phyloP scores from a whole-genome alignment of 2,888 invertebrate species.

The Ophion costatus region DNA sequence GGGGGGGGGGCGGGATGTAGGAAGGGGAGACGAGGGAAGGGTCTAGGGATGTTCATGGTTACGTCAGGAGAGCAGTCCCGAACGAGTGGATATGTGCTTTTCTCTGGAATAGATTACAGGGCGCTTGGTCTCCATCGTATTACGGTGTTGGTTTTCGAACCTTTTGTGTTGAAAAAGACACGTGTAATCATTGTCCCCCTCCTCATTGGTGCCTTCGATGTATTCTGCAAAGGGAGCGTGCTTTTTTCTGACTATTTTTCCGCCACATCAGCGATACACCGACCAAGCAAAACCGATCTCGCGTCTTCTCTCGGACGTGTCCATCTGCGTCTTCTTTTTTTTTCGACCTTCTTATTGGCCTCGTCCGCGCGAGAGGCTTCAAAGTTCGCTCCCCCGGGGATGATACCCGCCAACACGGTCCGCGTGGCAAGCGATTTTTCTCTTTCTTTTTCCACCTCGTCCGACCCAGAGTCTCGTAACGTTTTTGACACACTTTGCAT shows the following conservation, averaged over 20 bases:
- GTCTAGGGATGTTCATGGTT: conserved; percentile 21
- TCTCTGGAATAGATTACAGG: conserved; percentile 81
- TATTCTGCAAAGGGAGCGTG: conserved; percentile 43
- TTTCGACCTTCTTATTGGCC: conserved; percentile 9
- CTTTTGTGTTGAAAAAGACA: conserved; percentile 84
- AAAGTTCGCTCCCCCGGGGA: conserved; percentile 56
- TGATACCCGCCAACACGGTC: conserved; percentile 60
- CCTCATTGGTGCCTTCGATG: conserved; percentile 11
- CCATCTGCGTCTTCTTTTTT: conserved; percentile 7
- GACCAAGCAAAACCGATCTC: conserved; percentile 39
- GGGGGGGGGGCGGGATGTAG: conserved; percentile 9
- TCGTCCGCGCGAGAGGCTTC: conserved; percentile 22
- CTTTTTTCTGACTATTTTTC: conserved; percentile 28
- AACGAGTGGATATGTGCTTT: conserved; percentile 20
- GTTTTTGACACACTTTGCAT: conserved; percentile 73
- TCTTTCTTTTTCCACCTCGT: conserved; percentile 16
- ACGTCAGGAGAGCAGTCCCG: neutral
- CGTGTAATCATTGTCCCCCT: conserved; percentile 80
- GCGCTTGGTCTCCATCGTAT: conserved; percentile 81
- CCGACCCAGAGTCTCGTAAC: conserved; percentile 27
- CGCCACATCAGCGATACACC: conserved; percentile 7
- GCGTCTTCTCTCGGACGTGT: neutral
- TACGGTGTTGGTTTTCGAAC: conserved; percentile 84
- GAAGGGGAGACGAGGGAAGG: neutral
- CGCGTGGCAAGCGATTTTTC: conserved; percentile 69